Conservation (phyloP, 2,888 invertebrate species). For the Lepetodrilus schrolli region DNA sequence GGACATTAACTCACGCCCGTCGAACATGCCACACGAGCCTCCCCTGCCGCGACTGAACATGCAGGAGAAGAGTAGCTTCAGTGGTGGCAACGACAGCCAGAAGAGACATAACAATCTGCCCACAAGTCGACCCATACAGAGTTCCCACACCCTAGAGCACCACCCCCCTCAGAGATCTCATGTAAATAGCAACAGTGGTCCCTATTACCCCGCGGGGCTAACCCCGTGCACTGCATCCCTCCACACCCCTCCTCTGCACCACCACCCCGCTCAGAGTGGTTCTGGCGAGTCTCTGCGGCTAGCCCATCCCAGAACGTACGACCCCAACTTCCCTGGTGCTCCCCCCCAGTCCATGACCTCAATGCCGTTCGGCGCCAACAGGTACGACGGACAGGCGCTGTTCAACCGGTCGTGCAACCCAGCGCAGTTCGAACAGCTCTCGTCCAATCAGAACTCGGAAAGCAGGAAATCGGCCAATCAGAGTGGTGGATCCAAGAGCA, state of each 20-base stretch:
- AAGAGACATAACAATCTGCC: conserved; percentile 29
- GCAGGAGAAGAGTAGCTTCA: neutral
- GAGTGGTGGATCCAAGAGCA: conserved; percentile 40
- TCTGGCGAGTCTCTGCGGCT: neutral
- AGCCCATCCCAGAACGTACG: neutral
- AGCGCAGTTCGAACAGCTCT: conserved; percentile 2
- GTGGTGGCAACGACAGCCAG: conserved; percentile 13
- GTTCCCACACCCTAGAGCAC: conserved; percentile 57
- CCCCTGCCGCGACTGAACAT: conserved; percentile 1
- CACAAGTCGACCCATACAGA: conserved; percentile 32
- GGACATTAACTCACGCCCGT: conserved; percentile 32
- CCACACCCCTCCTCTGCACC: conserved; percentile 60
- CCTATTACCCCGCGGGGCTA: conserved; percentile 44
- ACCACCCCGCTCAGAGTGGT: conserved; percentile 47
- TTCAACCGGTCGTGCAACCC: conserved; percentile 9
- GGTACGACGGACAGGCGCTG: neutral
- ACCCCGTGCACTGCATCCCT: conserved; percentile 51
- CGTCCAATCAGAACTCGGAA: conserved; percentile 3
- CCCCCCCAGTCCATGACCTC: conserved; percentile 10
- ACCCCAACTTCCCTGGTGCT: neutral
- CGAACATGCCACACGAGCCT: conserved; percentile 6
- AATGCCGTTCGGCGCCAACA: conserved; percentile 17
- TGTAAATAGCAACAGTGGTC: conserved; percentile 47
- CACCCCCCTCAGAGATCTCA: conserved; percentile 52
- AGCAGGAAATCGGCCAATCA: conserved; percentile 51